Evolutionary conservation across 2,113 vertebrate genomes (phyloP).

Genomic region (Vidua chalybeata): DNA sequence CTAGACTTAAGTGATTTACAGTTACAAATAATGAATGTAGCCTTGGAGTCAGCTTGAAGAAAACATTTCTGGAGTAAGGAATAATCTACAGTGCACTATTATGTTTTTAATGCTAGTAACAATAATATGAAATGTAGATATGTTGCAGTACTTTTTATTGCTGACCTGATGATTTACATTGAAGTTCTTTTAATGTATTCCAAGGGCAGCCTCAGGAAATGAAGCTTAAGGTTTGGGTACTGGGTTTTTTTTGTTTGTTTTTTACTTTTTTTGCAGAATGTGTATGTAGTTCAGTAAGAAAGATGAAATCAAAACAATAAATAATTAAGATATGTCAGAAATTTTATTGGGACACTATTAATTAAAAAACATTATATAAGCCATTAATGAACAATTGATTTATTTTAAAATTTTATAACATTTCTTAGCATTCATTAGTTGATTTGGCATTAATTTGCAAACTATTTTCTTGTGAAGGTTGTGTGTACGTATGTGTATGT

Average conservation of each 20-base stretch:
- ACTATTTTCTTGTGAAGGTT: background rate
- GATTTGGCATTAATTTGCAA: background rate
- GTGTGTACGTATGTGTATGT: accelerated
- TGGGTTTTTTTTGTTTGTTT: background rate
- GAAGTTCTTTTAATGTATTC: background rate
- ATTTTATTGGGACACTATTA: background rate
- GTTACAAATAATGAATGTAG: background rate
- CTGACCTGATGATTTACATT: background rate
- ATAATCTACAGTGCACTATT: background rate
- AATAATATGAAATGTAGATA: background rate
- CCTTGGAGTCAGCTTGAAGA: background rate
- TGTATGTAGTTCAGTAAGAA: background rate
- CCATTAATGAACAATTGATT: background rate
- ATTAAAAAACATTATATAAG: background rate
- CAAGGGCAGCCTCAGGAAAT: background rate
- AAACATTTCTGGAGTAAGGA: background rate
- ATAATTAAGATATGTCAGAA: background rate
- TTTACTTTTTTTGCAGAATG: background rate
- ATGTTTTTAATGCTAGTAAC: background rate
- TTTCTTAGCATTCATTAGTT: background rate
- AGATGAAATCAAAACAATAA: background rate
- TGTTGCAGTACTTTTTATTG: background rate
- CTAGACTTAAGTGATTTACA: background rate
- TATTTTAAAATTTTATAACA: background rate
- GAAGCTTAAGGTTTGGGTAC: background rate